These are phyloP conservation scores for Gasterosteus nipponicus DNA, from an alignment of 2,113 vertebrate genomes.

Conservation along the genomic window DNA sequence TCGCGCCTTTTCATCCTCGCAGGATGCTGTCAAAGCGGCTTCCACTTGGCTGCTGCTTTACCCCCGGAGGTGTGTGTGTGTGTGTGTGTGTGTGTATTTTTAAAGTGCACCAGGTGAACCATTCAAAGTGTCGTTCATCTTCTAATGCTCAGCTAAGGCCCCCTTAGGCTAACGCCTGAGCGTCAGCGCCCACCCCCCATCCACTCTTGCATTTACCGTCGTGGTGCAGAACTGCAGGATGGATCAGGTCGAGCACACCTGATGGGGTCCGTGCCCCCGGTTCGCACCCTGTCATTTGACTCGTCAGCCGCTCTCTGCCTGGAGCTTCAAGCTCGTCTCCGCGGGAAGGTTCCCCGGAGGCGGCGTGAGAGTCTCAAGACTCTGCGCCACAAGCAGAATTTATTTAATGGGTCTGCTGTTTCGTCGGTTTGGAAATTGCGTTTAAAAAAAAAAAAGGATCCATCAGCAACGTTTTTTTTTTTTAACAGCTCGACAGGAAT, in stretches of 20 bases:
- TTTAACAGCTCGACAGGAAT: conserved; percentile 36
- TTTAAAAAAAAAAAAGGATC: conserved; percentile 30
- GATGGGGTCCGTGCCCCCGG: conserved; percentile 42
- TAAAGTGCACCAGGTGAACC: conserved; percentile 74
- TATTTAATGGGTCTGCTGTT: conserved; percentile 58
- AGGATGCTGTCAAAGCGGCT: conserved; percentile 71
- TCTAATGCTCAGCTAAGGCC: conserved; percentile 49
- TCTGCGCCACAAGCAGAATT: conserved; percentile 47
- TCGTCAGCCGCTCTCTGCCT: conserved; percentile 40
- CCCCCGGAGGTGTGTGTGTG: conserved; percentile 60
- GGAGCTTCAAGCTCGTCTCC: conserved; percentile 60
- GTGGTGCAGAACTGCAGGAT: conserved; percentile 37
- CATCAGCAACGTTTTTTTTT: conserved; percentile 38
- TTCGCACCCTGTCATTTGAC: conserved; percentile 59
- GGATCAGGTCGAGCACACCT: conserved; percentile 20
- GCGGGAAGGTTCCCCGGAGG: conserved; percentile 56
- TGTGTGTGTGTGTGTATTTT: conserved; percentile 68
- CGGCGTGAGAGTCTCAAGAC: conserved; percentile 22
- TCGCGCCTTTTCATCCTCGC: conserved; percentile 74
- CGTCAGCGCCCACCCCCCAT: conserved; percentile 49
- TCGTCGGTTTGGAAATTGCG: conserved; percentile 53
- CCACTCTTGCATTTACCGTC: conserved; percentile 56
- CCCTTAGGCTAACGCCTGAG: conserved; percentile 25
- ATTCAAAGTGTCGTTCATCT: conserved; percentile 70
- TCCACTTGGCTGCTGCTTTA: conserved; percentile 49